Conservation (phyloP, 2,888 invertebrate species). For the Antitype chi region DNA sequence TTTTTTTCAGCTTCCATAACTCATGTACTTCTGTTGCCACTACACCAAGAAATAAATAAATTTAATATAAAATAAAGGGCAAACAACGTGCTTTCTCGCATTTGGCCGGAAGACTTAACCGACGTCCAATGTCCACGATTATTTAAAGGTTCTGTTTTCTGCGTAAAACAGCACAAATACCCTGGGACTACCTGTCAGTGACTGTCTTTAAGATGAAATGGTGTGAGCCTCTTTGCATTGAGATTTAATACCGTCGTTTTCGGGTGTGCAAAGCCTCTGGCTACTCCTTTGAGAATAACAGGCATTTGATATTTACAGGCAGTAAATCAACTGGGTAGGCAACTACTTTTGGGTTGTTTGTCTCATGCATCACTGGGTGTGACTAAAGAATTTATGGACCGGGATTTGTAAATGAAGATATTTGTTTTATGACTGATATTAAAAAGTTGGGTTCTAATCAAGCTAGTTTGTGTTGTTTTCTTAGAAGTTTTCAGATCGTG, state of each 20-base stretch:
- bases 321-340: conserved; percentile 41
- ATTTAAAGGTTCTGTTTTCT: not conserved
- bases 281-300: conserved; percentile 26
- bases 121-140: not conserved
- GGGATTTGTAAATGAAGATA: not conserved
- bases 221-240: conserved; percentile 20
- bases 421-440: not conserved
- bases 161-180: not conserved
- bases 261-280: conserved; percentile 16
- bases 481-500: not conserved
- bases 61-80: too few relatives aligned
- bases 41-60: too few relatives aligned
- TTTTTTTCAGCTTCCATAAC: too few relatives aligned
- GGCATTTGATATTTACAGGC: conserved; percentile 41
- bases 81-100: too few relatives aligned
- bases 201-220: conserved; percentile 19
- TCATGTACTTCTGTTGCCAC: too few relatives aligned
- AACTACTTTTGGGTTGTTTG: conserved; percentile 41
- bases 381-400: conserved; percentile 16
- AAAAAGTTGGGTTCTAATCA: not conserved
- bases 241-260: conserved; percentile 32
- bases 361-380: conserved; percentile 23
- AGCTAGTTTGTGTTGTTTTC: not conserved
- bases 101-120: not conserved
- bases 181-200: conserved; percentile 7